A percentile compares a stretch with the other conserved stretches of the same genome.
phyloP scores from a whole-genome alignment of 2,888 invertebrate species.

The Diloba caeruleocephala region DNA sequence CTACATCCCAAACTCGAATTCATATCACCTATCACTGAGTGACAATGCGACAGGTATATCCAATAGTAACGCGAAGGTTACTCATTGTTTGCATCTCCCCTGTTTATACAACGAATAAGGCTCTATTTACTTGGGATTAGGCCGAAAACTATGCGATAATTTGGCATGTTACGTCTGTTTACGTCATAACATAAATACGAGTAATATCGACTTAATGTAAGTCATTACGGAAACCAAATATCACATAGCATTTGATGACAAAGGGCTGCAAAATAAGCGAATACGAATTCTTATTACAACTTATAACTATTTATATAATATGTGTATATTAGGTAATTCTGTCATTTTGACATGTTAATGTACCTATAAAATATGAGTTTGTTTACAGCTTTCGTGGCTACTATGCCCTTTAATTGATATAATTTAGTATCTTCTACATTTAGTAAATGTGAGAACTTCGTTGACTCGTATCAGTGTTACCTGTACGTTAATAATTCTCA shows the following conservation, averaged over 20 bases:
- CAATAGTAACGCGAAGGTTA: constrained; percentile 24
- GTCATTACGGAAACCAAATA: constrained; percentile 28
- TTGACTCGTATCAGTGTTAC: no score
- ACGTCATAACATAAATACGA: constrained; percentile 38
- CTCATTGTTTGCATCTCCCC: constrained; percentile 40
- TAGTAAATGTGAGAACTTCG: no score
- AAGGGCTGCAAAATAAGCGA: constrained; percentile 1
- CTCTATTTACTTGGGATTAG: constrained; percentile 62
- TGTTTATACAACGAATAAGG: constrained; percentile 51
- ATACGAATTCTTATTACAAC: no score
- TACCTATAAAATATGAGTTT: no score
- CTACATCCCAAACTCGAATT: no score
- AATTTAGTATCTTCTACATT: no score
- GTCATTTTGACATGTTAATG: no score
- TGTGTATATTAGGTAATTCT: no score
- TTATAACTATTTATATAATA: no score
- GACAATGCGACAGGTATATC: neutral
- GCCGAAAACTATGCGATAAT: constrained; percentile 60
- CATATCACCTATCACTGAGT: neutral
- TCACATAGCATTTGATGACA: constrained; percentile 14
- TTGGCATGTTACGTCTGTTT: constrained; percentile 56
- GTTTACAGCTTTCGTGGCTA: no score
- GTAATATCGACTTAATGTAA: constrained; percentile 37
- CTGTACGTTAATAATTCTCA: no score
- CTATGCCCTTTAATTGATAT: no score